phyloP scores from a whole-genome alignment of 2,113 vertebrate species.

The Spheniscus mendiculus region DNA sequence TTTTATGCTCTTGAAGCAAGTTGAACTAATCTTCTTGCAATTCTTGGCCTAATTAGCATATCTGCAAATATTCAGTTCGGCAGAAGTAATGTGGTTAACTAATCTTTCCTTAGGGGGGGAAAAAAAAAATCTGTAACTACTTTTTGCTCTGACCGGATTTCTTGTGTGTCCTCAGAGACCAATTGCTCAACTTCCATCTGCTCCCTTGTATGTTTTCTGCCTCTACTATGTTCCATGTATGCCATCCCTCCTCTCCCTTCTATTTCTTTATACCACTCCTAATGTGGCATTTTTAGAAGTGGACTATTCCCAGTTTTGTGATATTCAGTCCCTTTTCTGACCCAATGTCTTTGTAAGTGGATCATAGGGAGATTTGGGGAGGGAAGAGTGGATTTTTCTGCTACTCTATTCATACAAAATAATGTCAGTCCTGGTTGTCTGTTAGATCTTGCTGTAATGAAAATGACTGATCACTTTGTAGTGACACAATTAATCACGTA shows the following conservation, averaged over 20 bases:
- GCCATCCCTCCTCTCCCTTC: background rate
- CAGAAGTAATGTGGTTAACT: background rate
- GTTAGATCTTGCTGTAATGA: background rate
- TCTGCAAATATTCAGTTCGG: background rate
- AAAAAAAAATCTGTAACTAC: background rate
- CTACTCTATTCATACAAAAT: background rate
- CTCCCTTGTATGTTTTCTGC: background rate
- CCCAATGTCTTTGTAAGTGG: background rate
- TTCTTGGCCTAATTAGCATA: background rate
- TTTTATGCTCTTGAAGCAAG: background rate
- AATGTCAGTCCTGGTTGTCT: background rate
- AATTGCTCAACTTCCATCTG: background rate
- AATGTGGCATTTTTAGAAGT: background rate
- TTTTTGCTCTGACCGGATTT: background rate
- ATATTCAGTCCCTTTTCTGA: background rate
- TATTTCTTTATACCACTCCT: background rate
- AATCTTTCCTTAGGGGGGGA: background rate
- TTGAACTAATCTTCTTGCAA: background rate
- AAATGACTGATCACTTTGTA: background rate
- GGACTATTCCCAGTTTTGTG: background rate
- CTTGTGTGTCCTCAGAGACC: background rate
- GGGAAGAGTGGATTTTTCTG: background rate
- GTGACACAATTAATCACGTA: background rate
- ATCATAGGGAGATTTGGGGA: background rate
- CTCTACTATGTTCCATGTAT: accelerated